Base-by-base conservation (phyloP, 2,888 invertebrate genomes). In the Cephus sareptanus region DNA sequence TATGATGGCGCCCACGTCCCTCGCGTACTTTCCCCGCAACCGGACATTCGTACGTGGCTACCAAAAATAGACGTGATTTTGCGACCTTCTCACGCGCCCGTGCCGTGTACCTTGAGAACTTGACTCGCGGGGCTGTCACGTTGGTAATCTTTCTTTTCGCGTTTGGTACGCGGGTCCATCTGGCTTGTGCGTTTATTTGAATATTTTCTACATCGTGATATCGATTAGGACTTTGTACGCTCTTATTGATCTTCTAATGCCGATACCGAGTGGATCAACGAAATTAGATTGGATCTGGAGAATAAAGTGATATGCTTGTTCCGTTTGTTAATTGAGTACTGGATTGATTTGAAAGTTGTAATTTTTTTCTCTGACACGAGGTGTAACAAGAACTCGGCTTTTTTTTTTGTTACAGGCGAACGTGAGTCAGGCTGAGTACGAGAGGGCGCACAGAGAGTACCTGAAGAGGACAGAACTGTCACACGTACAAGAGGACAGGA, bases 371-470 rank as follows among this genome's bases (percentile, higher is more conserved):
- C 23, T 56, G 15, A 56, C 56, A 56, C 56, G 56, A 56, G 56
- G 40, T 40, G 40, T 40, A 40, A 15, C 4, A 4, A 4, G 15
- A 6, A 15, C 56, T 23, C 15, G 40, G 13, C 15, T 40, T 40
- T 40, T 23, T 23, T 23, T 56, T 40, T 9, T 9, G 56, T 56
- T 56, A 71, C 92, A 95, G 95, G 94, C 94, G 85, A 95, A 95
- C 91, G 93, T 95, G 85, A 95, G 94, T 86, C 94, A 94, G 90
- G 90, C 92, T 81, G 95, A 95, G 89, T 95, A 94, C 90, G 92
- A 92, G 78, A 92, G 92, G 83, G 94, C 94, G 91, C 94, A 94
- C 92, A 91, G 91, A 83, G 92, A 93, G 89, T 95, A 94, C 90
- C 92, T 95, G 86, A 89, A 85, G 79, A 89, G 87, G 85, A 83